Conservation (phyloP, 2,888 invertebrate genomes). For the Loripinus fragilis region DNA sequence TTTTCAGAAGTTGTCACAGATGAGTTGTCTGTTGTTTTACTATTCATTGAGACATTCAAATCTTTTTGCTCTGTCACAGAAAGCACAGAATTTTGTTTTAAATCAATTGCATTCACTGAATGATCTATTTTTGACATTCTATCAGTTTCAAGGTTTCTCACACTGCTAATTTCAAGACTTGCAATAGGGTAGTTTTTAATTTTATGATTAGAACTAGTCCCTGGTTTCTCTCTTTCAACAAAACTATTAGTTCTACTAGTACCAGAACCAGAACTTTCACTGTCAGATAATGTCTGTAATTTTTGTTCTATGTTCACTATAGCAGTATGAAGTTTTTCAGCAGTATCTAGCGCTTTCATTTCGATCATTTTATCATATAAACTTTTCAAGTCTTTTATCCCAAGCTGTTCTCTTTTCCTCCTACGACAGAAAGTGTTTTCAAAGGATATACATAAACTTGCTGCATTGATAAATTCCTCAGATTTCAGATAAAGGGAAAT, state of each 20-base stretch:
- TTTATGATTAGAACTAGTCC: background rate
- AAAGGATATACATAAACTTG: conserved; percentile 55
- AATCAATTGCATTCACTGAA: background rate
- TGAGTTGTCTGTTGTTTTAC: too few relatives aligned
- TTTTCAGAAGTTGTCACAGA: too few relatives aligned
- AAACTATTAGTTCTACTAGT: conserved; percentile 56
- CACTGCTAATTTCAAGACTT: background rate
- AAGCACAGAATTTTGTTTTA: background rate
- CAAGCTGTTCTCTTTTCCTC: conserved; percentile 48
- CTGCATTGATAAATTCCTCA: conserved; percentile 51
- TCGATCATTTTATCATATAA: conserved; percentile 43
- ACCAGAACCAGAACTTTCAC: conserved; percentile 39
- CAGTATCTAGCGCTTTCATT: conserved; percentile 30
- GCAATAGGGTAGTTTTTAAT: background rate
- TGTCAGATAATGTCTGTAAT: conserved; percentile 32
- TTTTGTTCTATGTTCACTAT: conserved; percentile 42
- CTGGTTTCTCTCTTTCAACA: background rate
- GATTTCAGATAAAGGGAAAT: conserved; percentile 52
- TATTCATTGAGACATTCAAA: background rate
- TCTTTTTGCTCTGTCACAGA: background rate
- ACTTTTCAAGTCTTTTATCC: conserved; percentile 31
- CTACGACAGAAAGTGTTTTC: conserved; percentile 44
- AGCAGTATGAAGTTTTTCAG: conserved; percentile 33
- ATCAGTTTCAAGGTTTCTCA: background rate
- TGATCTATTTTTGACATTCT: background rate